phyloP scores from a whole-genome alignment of 2,797 vertebrate species.

The Prionace glauca region DNA sequence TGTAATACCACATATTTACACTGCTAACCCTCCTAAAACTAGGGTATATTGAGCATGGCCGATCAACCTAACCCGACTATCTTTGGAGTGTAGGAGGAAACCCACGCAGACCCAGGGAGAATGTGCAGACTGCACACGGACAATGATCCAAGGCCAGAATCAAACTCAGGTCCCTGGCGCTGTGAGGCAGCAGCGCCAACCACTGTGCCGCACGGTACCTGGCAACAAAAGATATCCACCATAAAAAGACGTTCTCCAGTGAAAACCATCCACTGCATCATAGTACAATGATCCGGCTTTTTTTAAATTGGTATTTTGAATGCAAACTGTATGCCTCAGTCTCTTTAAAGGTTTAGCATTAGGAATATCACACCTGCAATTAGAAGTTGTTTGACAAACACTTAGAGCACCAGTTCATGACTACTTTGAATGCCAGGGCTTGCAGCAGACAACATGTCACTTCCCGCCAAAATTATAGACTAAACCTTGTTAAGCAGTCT shows the following conservation, averaged over 20 bases:
- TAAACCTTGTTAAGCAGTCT: neutral
- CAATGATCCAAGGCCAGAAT: too few species aligned
- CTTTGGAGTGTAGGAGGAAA: too few species aligned
- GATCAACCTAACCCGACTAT: too few species aligned
- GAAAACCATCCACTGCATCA: neutral
- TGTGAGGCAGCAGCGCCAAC: too few species aligned
- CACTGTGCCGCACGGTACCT: neutral
- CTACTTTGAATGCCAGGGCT: neutral
- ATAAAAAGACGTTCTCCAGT: neutral
- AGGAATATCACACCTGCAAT: conserved; percentile 12
- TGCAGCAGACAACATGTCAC: conserved; percentile 33
- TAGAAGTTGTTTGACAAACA: neutral
- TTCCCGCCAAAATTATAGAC: conserved; percentile 19
- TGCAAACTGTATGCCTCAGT: neutral
- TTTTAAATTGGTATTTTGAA: neutral
- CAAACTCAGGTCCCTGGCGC: too few species aligned
- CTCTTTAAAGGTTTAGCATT: neutral
- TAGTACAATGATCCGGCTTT: neutral
- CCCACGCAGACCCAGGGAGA: too few species aligned
- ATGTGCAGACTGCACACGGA: too few species aligned
- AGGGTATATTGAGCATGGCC: too few species aligned
- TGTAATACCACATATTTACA: too few species aligned
- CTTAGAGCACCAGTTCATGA: neutral
- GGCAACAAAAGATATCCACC: neutral
- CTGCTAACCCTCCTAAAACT: too few species aligned